Base-by-base conservation (phyloP, 2,888 invertebrate species). In the Epirrhoe alternata region DNA sequence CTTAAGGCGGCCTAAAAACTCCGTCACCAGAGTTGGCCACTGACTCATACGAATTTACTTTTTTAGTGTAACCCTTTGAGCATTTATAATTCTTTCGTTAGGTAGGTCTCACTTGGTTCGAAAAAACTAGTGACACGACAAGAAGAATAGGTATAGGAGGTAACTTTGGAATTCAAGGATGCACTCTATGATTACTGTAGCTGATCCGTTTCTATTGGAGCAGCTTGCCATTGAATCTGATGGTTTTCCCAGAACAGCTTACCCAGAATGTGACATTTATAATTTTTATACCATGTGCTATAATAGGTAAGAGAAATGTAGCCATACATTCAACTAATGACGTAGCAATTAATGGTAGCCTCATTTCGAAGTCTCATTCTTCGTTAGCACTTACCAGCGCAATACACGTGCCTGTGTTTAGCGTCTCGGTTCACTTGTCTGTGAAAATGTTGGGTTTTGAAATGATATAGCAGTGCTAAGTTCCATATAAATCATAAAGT, bases 331-430 rank as follows among this genome's bases (percentile, higher is more conserved):
- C 63, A 74, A 62, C 72, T 74, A 75, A 75, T 69, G 70, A 67
- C 64, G 69, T 71, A 56, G 68, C 68, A 68, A 70, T 73, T 78
- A 76, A 59, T 71, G 69, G 73, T 69, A 69, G 69, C 72, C 73
- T 73, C 71, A 72, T 70, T 68, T 61, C 49, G 47, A 63, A 61
- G 61, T 70, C 64, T 75, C 60, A 69, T 62, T 70, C 72, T 64
- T 60, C 59, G 24, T 30, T 30, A 51, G 14, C 59, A 59, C 59
- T 52, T 42, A n/a, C 30, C 42, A 38, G 42, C 69, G 61, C 55
- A 64, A 69, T 66, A 70, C 72, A 72, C 70, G 69, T 68, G 65
- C 70, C 74, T 69, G 70, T 75, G 71, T 74, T 71, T 51, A 59
- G 14, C 6, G 58, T 51, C 51, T 24, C 51, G 50, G 49, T 49